A percentile compares a stretch with the other conserved stretches of the same genome.
Conservation (phyloP, 2,113 vertebrate species). For the Nesogale talazaci region DNA sequence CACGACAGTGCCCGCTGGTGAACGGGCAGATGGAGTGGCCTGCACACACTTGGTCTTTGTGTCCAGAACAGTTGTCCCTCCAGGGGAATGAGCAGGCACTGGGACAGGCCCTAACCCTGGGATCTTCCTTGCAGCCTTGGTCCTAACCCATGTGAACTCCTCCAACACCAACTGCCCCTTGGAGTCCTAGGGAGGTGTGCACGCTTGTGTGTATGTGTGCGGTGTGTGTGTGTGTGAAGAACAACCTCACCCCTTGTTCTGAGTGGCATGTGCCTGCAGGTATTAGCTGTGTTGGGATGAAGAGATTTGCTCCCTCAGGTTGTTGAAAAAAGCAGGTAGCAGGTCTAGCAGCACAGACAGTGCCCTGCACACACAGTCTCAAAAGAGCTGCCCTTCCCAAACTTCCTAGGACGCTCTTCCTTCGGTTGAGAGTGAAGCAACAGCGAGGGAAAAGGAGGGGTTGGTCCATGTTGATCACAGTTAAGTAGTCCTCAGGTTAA, state of each 20-base stretch:
- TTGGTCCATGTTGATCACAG: neutral
- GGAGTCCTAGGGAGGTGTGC: slow-evolving; percentile 59
- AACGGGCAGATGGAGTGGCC: neutral
- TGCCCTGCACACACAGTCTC: slow-evolving; percentile 75
- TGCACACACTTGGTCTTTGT: neutral
- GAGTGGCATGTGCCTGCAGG: slow-evolving; percentile 80
- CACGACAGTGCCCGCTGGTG: neutral
- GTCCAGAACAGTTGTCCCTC: neutral
- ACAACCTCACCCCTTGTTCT: slow-evolving; percentile 83
- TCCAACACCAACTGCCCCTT: slow-evolving; percentile 62
- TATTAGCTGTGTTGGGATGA: slow-evolving; percentile 82
- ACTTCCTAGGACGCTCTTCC: slow-evolving; percentile 53
- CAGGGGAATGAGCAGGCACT: neutral
- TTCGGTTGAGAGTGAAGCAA: neutral
- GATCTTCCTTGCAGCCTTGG: neutral
- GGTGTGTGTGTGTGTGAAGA: slow-evolving; percentile 68
- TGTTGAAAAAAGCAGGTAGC: slow-evolving; percentile 83
- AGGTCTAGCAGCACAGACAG: slow-evolving; percentile 78
- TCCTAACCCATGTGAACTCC: slow-evolving; percentile 19
- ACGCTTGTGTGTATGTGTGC: too few species aligned
- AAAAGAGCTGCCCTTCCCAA: slow-evolving; percentile 68
- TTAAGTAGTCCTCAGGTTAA: slow-evolving; percentile 6
- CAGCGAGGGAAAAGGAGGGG: neutral
- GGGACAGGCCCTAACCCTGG: neutral
- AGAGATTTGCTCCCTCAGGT: slow-evolving; percentile 87